Conservation (phyloP, 2,113 vertebrate genomes). For the Atherinomorus stipes region DNA sequence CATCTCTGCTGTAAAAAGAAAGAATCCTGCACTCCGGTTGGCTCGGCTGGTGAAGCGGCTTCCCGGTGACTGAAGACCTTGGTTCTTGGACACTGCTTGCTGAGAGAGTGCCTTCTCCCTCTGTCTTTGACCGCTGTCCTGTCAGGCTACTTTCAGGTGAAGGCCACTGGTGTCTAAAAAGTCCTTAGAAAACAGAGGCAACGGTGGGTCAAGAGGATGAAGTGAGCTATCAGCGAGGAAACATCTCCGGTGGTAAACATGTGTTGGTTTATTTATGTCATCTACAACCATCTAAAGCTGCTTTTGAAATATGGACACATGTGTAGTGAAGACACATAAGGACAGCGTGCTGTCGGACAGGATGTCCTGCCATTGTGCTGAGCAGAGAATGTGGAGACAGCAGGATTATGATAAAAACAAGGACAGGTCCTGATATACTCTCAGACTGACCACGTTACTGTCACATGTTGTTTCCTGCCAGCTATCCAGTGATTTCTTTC, state of each 20-base stretch:
- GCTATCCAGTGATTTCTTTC: neutral
- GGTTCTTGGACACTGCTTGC: too few species aligned
- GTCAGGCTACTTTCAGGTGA: too few species aligned
- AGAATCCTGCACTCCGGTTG: too few species aligned
- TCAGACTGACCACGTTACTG: neutral
- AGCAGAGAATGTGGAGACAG: slow-evolving; percentile 62
- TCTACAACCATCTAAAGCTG: rapidly evolving
- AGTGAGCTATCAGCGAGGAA: neutral
- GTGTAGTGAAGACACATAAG: slow-evolving; percentile 39
- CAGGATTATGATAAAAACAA: slow-evolving; percentile 38
- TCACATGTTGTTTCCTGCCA: neutral
- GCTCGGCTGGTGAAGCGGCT: too few species aligned
- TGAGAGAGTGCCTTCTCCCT: too few species aligned
- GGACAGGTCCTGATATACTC: slow-evolving; percentile 2
- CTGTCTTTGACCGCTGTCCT: too few species aligned
- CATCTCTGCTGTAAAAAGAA: too few species aligned
- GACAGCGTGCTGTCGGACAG: slow-evolving; percentile 72
- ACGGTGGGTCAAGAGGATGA: too few species aligned
- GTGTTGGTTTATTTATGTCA: slow-evolving; percentile 2
- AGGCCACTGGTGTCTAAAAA: too few species aligned
- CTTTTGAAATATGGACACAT: slow-evolving; percentile 12
- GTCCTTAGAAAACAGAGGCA: too few species aligned
- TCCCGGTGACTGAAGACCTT: too few species aligned
- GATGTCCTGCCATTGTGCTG: slow-evolving; percentile 82
- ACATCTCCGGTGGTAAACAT: neutral